Base-by-base conservation (phyloP, 2,113 vertebrate genomes). In the Vimba vimba region DNA sequence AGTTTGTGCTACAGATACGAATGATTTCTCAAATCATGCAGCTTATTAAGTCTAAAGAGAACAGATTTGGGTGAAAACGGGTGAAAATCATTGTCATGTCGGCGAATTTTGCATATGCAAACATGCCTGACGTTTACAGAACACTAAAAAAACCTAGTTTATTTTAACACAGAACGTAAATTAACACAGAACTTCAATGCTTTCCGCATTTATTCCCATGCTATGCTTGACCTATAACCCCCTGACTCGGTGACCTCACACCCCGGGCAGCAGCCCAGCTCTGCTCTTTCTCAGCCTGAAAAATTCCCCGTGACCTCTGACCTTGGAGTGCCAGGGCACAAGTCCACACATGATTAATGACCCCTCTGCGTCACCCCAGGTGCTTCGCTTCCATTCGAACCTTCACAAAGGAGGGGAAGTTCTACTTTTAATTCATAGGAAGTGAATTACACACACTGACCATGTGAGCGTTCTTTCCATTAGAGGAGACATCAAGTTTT, bases 291-390 rank as follows among this genome's bases (percentile, higher is more conserved):
- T 93, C 93, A 91, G 86, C 82, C 86, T 86, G 87, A 92, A 91
- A 87, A 82, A 87, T 27, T 74, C 83, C 87, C 94, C 89, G 75
- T 92, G 91, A 95, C 96, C 95, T 93, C 88, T 83, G 94, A 96
- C 95, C 96, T 93, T n/a, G 86, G 91, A 94, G 91, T 91, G 94
- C 92, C 89, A 94, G 93, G 95, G 93, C 91, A 90, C 94, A 92
- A 94, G 91, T 96, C 95, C 91, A 89, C 88, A 93, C 94, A 94
- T 97, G 97, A 97, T 97, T 97, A 97, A 97, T 96, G 96, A 95
- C 93, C 92, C 91, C 92, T 93, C 92, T 91, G 95, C 93, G 93
- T 93, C 82, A 87, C 88, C 95, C 91, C 92, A 93, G 93, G 94
- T 91, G 68, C 84, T 94, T 94, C 91, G 95, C 95, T 95, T 96